Evolutionary conservation across 2,113 vertebrate genomes (phyloP).

Genomic region (Cisticola juncidis): DNA sequence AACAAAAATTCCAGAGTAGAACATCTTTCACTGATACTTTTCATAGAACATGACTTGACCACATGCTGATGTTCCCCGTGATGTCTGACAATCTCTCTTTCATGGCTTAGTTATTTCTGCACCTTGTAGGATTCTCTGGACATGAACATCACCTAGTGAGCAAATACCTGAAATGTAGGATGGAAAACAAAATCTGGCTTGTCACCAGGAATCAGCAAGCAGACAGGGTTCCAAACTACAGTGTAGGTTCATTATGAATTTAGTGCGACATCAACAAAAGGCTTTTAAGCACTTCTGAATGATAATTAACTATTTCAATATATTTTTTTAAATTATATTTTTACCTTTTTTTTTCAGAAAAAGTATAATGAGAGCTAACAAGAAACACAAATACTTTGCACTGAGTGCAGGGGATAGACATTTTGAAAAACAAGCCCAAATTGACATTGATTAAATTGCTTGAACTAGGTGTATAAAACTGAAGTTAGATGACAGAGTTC

Average conservation of each 20-base stretch:
- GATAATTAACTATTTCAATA: neutral
- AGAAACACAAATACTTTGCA: neutral
- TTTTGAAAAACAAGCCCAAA: neutral
- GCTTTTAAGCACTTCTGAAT: neutral
- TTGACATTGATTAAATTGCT: neutral
- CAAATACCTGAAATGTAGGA: neutral
- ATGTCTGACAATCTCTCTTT: neutral
- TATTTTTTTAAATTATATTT: neutral
- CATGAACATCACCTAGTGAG: neutral
- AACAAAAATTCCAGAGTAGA: neutral
- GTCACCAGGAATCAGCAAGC: neutral
- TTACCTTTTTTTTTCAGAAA: neutral
- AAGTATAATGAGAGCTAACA: neutral
- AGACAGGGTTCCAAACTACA: neutral
- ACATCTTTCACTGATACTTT: neutral
- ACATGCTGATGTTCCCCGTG: neutral
- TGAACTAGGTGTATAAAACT: neutral
- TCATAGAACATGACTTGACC: neutral
- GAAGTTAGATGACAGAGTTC: neutral
- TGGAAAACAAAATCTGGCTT: neutral
- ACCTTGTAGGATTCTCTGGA: neutral
- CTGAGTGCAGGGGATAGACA: neutral
- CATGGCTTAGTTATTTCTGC: neutral
- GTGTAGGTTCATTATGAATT: neutral
- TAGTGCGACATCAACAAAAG: neutral